phyloP scores from a whole-genome alignment of 2,113 vertebrate species.

The Daboia siamensis region DNA sequence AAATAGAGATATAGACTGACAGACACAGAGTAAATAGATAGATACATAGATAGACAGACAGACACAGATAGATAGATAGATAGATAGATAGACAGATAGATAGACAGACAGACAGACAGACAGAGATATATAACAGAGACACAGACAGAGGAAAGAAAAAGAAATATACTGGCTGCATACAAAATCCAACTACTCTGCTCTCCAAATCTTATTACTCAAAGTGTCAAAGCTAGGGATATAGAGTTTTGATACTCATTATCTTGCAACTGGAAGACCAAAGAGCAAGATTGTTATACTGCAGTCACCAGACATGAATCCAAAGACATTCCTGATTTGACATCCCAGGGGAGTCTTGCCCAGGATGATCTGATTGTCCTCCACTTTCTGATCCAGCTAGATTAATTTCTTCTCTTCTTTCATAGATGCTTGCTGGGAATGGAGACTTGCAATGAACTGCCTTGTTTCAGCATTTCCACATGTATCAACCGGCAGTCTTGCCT shows the following conservation, averaged over 20 bases:
- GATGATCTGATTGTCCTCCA: not conserved
- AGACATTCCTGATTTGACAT: not conserved
- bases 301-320: constrained; percentile 13
- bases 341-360: not conserved
- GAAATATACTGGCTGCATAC: not conserved
- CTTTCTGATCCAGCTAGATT: not conserved
- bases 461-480: not conserved
- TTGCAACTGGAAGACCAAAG: constrained; percentile 38
- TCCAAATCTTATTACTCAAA: constrained; percentile 57
- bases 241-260: constrained; percentile 22
- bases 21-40: no score
- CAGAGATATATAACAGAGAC: not conserved
- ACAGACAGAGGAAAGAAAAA: not conserved
- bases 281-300: constrained; percentile 11
- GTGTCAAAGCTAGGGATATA: constrained; percentile 59
- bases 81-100: no score
- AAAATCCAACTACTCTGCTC: constrained; percentile 48
- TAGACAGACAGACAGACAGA: no score
- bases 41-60: no score
- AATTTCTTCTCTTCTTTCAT: not conserved
- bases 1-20: no score
- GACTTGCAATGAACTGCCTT: not conserved
- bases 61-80: no score
- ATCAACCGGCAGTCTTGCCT: not conserved
- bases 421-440: not conserved